Evolutionary conservation across 2,797 vertebrate genomes (phyloP), one percentile per base, ranked within the genome.

Genomic region (Phyllotis vaccarum): DNA sequence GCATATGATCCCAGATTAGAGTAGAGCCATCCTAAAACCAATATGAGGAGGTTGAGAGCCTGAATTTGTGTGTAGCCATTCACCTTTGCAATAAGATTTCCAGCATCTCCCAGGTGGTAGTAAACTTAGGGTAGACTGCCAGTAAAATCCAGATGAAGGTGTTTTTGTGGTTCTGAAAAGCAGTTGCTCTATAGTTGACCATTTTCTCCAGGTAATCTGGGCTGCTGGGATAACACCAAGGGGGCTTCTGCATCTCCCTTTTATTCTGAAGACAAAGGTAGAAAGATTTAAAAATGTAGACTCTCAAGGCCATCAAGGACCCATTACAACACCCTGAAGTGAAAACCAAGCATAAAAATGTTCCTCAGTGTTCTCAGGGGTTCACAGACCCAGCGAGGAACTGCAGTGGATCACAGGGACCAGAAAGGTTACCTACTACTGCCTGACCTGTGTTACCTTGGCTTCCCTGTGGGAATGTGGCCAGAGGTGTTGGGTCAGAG

Each of bases 221-320:
- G 2, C 6, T 17, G 12, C 2, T 0, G 3, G 37, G 3, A 22
- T 2, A 60, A 6, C 9, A 3, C 13, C 3, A 17, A 37, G 24
- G 22, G 24, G 3, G 3, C 5, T 29, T 4, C 0, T 12, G 13
- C 27, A 12, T 9, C 5, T 37, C 54, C 21, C 24, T 11, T 37
- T 37, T 6, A 40, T 16, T 37, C 54, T 81, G 54, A 58, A 24
- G 22, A n/a, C n/a, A n/a, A n/a, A n/a, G 80, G 14, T 16, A 40
- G 5, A 24, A 29, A 13, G 49, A 4, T 81, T 24, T n/a, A 81
- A 58, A n/a, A n/a, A n/a, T 24, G 10, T 27, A 1, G 54, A 21
- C 22, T n/a, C 17, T n/a, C 49, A 56, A 19, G 27, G 54, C 54
- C 49, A 24, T 40, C 37, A 43, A 5, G 21, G 13, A 27, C 4